Evolutionary conservation across 1,140 invertebrate species (phyloP).

Genomic region (Drosophila setifemur): DNA sequence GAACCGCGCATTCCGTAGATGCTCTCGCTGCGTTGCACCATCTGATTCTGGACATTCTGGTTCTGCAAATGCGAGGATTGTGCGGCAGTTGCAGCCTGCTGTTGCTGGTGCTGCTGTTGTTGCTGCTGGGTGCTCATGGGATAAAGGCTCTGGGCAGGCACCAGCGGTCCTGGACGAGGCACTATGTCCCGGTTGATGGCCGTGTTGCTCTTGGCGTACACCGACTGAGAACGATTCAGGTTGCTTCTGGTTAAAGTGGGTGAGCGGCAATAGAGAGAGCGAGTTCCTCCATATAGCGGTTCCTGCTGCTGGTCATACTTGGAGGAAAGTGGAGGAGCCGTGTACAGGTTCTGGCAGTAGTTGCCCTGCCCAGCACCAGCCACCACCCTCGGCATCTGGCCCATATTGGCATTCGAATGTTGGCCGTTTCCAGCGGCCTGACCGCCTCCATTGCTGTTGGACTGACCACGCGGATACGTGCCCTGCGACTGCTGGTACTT

Average conservation of each 20-base stretch:
- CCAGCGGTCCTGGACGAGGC: constrained; percentile 87
- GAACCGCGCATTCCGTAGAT: constrained; percentile 86
- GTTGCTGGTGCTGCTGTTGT: constrained; percentile 82
- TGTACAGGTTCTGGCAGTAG: constrained; percentile 83
- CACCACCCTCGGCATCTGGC: constrained; percentile 48
- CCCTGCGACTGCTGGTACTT: constrained; percentile 86
- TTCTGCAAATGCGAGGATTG: constrained; percentile 84
- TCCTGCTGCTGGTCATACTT: constrained; percentile 83
- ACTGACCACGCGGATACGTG: constrained; percentile 83
- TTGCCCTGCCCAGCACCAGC: constrained; percentile 55
- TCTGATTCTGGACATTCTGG: constrained; percentile 89
- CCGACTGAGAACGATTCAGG: constrained; percentile 92
- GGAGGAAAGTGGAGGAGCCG: constrained; percentile 71
- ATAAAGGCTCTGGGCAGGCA: constrained; percentile 89
- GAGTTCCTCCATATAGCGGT: constrained; percentile 92
- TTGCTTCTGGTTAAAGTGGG: constrained; percentile 91
- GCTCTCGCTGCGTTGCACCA: constrained; percentile 87
- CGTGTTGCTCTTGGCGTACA: constrained; percentile 91
- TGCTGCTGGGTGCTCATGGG: constrained; percentile 85
- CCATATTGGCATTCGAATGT: constrained; percentile 50
- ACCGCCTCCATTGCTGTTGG: constrained; percentile 35
- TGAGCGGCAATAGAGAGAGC: constrained; percentile 92
- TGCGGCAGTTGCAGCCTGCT: constrained; percentile 69
- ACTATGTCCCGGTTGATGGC: constrained; percentile 84
- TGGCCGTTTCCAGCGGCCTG: constrained; percentile 24